These are phyloP conservation scores for Dendrocincla tyrannina DNA, from an alignment of 2,797 vertebrate species.

Conservation along the genomic window DNA sequence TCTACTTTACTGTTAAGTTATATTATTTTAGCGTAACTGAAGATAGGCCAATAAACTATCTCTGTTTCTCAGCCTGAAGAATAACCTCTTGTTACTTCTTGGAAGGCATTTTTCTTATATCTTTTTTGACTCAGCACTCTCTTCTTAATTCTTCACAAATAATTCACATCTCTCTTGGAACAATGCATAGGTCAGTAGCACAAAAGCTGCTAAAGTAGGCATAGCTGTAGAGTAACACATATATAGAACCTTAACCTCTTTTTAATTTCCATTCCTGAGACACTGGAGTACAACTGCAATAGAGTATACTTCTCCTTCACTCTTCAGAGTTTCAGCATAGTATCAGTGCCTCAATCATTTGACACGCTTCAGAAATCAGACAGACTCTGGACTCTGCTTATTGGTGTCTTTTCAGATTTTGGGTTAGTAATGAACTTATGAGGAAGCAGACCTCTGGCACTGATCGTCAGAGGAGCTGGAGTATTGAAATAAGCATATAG, in stretches of 20 bases:
- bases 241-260: not conserved
- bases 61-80: not conserved
- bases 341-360: not conserved
- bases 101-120: not conserved
- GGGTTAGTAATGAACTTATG: not conserved
- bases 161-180: not conserved
- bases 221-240: not conserved
- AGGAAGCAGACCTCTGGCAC: not conserved
- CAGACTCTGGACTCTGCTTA: not conserved
- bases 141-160: not conserved
- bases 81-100: not conserved
- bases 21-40: not conserved
- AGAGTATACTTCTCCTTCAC: not conserved
- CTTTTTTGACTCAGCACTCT: not conserved
- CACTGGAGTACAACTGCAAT: not conserved
- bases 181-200: not conserved
- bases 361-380: not conserved
- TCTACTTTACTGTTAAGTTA: not conserved
- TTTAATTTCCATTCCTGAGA: not conserved
- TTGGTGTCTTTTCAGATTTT: not conserved
- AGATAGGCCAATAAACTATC: not conserved
- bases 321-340: not conserved
- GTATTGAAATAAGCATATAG: not conserved
- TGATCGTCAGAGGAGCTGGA: not conserved
- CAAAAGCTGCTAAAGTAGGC: not conserved